Evolutionary conservation across 2,888 invertebrate genomes (phyloP).

Genomic region (Drepana falcataria): DNA sequence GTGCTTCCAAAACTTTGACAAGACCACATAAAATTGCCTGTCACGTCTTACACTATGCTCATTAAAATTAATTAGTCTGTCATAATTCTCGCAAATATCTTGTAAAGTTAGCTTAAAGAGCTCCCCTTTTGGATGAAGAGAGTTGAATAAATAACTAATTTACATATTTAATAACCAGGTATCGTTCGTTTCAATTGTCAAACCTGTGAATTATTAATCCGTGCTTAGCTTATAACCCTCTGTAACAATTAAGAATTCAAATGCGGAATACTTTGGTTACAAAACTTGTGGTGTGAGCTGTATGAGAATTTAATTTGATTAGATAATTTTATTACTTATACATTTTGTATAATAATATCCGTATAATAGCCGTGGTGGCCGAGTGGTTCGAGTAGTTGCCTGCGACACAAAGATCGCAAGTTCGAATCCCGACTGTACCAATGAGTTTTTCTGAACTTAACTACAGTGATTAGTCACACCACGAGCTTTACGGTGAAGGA

Average conservation of each 20-base stretch:
- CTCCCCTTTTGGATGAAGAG: conserved; percentile 44
- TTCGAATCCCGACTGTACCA: too few relatives aligned
- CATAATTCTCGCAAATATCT: conserved; percentile 23
- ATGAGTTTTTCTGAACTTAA: too few relatives aligned
- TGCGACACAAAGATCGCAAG: too few relatives aligned
- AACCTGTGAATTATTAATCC: conserved; percentile 63
- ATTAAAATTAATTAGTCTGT: conserved; percentile 27
- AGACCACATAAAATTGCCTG: conserved; percentile 2
- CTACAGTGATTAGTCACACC: too few relatives aligned
- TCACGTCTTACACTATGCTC: conserved; percentile 2
- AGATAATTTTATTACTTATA: not conserved
- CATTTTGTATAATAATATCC: too few relatives aligned
- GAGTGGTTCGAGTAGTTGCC: too few relatives aligned
- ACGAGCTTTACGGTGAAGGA: too few relatives aligned
- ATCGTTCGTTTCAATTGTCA: conserved; percentile 66
- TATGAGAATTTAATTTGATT: conserved; percentile 13
- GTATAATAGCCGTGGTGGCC: too few relatives aligned
- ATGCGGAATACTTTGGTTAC: conserved; percentile 60
- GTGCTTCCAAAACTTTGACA: not conserved
- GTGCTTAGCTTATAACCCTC: conserved; percentile 54
- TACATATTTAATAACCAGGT: conserved; percentile 75
- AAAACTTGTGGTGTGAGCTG: conserved; percentile 18
- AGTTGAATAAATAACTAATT: conserved; percentile 75
- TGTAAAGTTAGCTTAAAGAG: conserved; percentile 30
- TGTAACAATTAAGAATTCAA: conserved; percentile 63